Conservation (phyloP, 2,113 vertebrate species). For the Rafetus swinhoei region DNA sequence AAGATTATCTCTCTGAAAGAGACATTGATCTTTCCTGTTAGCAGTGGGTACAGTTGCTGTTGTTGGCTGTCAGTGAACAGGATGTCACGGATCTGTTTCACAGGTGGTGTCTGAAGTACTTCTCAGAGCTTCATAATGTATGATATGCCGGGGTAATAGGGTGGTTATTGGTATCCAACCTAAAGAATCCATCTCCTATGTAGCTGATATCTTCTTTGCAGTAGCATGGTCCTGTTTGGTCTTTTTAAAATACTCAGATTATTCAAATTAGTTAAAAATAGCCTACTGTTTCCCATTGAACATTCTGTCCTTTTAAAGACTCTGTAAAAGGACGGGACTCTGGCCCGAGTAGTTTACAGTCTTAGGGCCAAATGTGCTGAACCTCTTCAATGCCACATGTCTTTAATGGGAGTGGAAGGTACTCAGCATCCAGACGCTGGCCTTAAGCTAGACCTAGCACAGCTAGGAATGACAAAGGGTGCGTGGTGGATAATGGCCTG, state of each 20-base stretch:
- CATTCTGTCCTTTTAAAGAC: background rate
- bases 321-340: background rate
- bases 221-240: rapidly evolving
- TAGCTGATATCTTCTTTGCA: background rate
- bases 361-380: background rate
- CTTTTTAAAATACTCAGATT: background rate
- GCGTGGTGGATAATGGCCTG: background rate
- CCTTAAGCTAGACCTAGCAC: background rate
- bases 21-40: background rate
- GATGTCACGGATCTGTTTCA: background rate
- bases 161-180: background rate
- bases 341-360: background rate
- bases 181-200: background rate
- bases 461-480: background rate
- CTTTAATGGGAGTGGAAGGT: background rate
- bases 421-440: background rate
- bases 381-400: background rate
- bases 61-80: background rate
- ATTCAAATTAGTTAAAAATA: rapidly evolving
- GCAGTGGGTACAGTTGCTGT: background rate
- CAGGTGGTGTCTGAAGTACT: background rate
- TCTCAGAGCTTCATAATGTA: background rate
- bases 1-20: background rate
- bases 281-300: rapidly evolving
- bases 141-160: too few species aligned